A percentile compares a stretch with the other conserved stretches of the same genome.
Evolutionary conservation across 2,797 vertebrate species (phyloP).

Genomic region (Falco berigora): DNA sequence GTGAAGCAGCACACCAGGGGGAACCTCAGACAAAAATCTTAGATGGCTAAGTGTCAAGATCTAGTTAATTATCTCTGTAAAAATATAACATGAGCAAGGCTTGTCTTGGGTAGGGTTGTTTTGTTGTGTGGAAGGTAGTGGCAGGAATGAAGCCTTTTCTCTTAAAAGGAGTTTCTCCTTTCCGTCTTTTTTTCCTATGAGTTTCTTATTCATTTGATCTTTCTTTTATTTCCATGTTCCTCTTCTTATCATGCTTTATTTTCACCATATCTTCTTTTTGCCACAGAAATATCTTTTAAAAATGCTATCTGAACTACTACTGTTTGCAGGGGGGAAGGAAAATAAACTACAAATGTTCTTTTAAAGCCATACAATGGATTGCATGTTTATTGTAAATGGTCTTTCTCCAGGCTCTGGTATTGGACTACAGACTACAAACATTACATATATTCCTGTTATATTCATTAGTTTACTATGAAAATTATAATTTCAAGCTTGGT

Average conservation of each 20-base stretch:
- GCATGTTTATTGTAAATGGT: neutral
- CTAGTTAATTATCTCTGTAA: neutral
- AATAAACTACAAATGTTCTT: neutral
- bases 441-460: neutral
- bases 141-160: neutral
- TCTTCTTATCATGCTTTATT: neutral
- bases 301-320: neutral
- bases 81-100: neutral
- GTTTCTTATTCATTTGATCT: neutral
- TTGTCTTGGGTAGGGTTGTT: neutral
- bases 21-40: neutral
- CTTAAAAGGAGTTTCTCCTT: neutral
- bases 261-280: neutral
- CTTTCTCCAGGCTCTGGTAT: neutral
- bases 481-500: neutral
- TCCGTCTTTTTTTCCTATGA: neutral
- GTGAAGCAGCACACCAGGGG: neutral
- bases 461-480: neutral
- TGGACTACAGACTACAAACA: neutral
- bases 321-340: neutral
- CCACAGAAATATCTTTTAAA: neutral
- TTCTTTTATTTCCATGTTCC: neutral
- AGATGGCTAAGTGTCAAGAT: neutral
- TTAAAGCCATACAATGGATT: neutral
- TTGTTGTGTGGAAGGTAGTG: neutral